Evolutionary conservation across 2,888 invertebrate species (phyloP).

Genomic region (Patella ulyssiponensis): DNA sequence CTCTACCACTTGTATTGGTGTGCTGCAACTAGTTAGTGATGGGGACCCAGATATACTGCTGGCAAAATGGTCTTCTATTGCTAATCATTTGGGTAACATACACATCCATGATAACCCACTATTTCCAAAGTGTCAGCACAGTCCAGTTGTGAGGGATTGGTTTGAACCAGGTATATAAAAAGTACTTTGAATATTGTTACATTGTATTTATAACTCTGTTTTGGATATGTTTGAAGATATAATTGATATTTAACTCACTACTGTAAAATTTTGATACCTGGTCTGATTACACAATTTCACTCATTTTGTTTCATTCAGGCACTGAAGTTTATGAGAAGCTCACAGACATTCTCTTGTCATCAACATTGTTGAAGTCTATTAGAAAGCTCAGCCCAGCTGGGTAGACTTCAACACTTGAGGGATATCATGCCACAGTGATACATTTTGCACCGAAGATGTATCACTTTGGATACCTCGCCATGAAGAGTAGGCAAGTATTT

Average conservation of each 20-base stretch:
- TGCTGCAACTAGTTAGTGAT: not conserved
- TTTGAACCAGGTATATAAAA: not conserved
- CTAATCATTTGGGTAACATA: not conserved
- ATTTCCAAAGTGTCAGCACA: not conserved
- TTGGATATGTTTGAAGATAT: too few species aligned
- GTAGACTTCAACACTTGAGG: not conserved
- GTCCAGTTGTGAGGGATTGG: not conserved
- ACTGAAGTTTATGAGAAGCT: not conserved
- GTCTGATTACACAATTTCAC: not conserved
- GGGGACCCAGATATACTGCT: not conserved
- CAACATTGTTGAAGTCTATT: too few species aligned
- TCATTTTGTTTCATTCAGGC: not conserved
- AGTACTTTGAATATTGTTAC: too few species aligned
- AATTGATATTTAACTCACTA: not conserved
- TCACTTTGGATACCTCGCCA: constrained; percentile 1
- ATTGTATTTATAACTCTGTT: too few species aligned
- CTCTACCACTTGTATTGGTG: not conserved
- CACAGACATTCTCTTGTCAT: too few species aligned
- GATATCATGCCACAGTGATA: not conserved
- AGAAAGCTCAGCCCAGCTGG: not conserved
- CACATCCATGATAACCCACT: not conserved
- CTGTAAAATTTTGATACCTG: not conserved
- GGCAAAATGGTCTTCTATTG: not conserved
- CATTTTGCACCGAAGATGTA: not conserved
- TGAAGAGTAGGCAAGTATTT: not conserved